Base-by-base conservation (phyloP, 2,888 invertebrate species). In the Tridacna crocea region DNA sequence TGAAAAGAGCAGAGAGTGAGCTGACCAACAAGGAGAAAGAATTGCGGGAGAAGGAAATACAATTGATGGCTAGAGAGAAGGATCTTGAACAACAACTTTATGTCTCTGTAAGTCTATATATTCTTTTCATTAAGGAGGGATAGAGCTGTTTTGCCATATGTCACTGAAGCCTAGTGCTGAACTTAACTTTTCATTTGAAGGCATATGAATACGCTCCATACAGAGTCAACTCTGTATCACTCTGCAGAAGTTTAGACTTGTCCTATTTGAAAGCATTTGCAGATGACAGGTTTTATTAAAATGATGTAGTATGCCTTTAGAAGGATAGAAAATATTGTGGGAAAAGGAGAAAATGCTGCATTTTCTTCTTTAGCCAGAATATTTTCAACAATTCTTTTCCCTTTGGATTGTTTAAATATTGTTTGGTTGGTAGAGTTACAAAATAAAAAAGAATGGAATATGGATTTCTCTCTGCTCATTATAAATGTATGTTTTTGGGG, bases 1-100 rank as follows among this genome's bases (percentile, higher is more conserved):
- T 94, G 81, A 93, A 94, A 77, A 90, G 87, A 80, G 93, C 92
- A 8, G 94, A 94, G 87, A 90, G 91, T 78, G 91, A 94, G 76
- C 87, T 94, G 27, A 91, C 92, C 26, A 87, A 88, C 46, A 94
- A 93, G 77, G 94, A 94, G 79, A 87, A 90, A 73, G 91, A 93
- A 77, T 85, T 94, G 27, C 88, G 88, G 76, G 92, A 93, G 79
- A 91, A 93, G 87, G 94, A 94, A 83, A 83, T 90, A 63, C 91
- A 93, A 70, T 87, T 94, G n/a, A 88, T 90, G 79, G 90, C 92
- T 46, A 85, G 92, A 76, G 93, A 93, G 82, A 89, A 87, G 75
- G 90, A 90, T 79, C 81, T 93, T 36, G 92, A 93, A 72, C 88
- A 92, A 72, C 93, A 93, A 87, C 91, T 93, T 75, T 90, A 91